A percentile compares a stretch with the other conserved stretches of the same genome.
Conservation (phyloP, 2,888 invertebrate genomes). For the Hymenopus coronatus region DNA sequence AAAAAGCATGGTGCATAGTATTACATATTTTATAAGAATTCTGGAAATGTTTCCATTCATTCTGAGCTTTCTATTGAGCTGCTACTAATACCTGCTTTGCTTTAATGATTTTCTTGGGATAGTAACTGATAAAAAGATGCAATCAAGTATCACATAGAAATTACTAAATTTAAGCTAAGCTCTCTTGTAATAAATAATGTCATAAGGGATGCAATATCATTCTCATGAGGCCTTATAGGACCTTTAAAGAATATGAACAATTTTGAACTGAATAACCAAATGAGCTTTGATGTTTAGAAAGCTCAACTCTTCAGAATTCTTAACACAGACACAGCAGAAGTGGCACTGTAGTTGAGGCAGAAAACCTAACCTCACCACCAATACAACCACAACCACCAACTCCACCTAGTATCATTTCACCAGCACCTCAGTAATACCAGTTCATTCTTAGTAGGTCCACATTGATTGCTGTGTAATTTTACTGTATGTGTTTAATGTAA, state of each 20-base stretch:
- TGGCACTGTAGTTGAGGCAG: slow-evolving; percentile 6
- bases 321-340: background rate
- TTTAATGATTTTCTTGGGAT: too few species aligned
- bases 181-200: too few species aligned
- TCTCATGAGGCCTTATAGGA: too few species aligned
- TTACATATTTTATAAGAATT: slow-evolving; percentile 5
- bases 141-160: too few species aligned
- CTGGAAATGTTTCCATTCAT: background rate
- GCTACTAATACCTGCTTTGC: too few species aligned
- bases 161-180: too few species aligned
- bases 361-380: background rate
- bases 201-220: too few species aligned
- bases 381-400: background rate
- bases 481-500: slow-evolving; percentile 26
- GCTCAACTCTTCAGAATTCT: background rate
- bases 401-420: background rate
- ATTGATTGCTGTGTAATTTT: slow-evolving; percentile 16
- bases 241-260: too few species aligned
- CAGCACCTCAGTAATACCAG: slow-evolving; percentile 12
- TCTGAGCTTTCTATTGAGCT: background rate
- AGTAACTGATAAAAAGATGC: too few species aligned
- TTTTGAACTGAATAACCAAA: background rate
- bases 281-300: background rate
- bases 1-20: slow-evolving; percentile 16
- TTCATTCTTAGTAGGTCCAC: slow-evolving; percentile 10